These are phyloP conservation scores for Zaprionus gabonicus DNA, from an alignment of 1,140 invertebrate species.

Conservation along the genomic window DNA sequence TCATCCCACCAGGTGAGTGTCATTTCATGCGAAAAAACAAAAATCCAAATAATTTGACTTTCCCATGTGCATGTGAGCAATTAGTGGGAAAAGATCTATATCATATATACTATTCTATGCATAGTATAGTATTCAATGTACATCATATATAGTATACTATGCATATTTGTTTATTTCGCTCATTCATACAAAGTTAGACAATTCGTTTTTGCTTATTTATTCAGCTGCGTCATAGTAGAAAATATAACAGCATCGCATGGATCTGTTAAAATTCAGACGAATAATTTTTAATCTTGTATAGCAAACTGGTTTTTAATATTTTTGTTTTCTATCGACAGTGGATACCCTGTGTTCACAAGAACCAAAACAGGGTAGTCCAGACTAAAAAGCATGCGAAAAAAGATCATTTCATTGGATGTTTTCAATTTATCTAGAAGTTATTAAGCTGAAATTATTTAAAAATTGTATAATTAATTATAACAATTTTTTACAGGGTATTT, in stretches of 20 bases:
- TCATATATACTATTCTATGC: not conserved
- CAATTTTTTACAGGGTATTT: conserved; percentile 21
- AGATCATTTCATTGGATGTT: too few relatives aligned
- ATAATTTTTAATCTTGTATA: conserved; percentile 16
- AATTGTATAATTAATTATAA: too few relatives aligned
- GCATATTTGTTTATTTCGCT: not conserved
- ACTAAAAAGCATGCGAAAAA: not conserved
- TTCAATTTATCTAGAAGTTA: not conserved
- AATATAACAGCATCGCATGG: not conserved
- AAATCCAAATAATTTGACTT: not conserved
- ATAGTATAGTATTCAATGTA: not conserved
- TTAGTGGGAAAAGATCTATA: not conserved
- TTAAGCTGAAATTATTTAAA: not conserved
- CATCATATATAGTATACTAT: not conserved
- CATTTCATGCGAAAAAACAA: not conserved
- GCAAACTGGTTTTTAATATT: conserved; percentile 36
- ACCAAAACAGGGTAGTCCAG: not conserved
- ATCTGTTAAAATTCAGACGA: not conserved
- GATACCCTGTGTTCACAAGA: not conserved
- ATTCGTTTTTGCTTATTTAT: not conserved
- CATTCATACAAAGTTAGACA: not conserved
- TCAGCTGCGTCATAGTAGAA: conserved; percentile 7
- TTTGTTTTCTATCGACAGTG: conserved; percentile 24
- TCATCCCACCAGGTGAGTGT: conserved; percentile 73
- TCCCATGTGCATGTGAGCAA: not conserved